A percentile compares a stretch with the other conserved stretches of the same genome.
Evolutionary conservation across 2,888 invertebrate species (phyloP).

Genomic region (Drosophila parthenogenetica): DNA sequence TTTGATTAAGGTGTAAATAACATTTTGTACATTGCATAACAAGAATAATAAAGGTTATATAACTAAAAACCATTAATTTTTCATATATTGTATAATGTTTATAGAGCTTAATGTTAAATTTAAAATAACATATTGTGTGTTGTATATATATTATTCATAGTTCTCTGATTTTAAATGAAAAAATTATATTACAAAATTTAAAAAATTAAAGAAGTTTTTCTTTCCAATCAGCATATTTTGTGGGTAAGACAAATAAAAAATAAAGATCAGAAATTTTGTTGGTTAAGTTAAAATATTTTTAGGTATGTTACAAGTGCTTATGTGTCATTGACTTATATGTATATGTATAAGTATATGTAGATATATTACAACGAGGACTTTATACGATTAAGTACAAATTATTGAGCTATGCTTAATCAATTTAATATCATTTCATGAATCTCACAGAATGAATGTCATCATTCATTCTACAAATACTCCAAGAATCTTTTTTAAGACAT

Average conservation of each 20-base stretch:
- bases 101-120: background rate
- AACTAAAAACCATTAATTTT: background rate
- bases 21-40: conserved; percentile 15
- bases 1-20: conserved; percentile 11
- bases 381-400: background rate
- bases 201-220: no score
- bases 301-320: background rate
- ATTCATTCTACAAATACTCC: no score
- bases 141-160: background rate
- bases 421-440: no score
- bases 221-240: no score
- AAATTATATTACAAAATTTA: no score
- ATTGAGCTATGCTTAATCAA: background rate
- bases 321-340: background rate
- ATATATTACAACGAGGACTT: background rate
- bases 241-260: no score
- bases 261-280: no score
- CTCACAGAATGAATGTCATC: no score
- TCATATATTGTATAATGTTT: background rate
- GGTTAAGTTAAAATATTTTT: background rate
- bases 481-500: no score
- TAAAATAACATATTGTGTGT: background rate
- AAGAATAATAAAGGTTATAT: conserved; percentile 5
- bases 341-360: no score
- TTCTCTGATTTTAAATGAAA: background rate